Conservation (phyloP, 2,113 vertebrate genomes). For the Anolis carolinensis region DNA sequence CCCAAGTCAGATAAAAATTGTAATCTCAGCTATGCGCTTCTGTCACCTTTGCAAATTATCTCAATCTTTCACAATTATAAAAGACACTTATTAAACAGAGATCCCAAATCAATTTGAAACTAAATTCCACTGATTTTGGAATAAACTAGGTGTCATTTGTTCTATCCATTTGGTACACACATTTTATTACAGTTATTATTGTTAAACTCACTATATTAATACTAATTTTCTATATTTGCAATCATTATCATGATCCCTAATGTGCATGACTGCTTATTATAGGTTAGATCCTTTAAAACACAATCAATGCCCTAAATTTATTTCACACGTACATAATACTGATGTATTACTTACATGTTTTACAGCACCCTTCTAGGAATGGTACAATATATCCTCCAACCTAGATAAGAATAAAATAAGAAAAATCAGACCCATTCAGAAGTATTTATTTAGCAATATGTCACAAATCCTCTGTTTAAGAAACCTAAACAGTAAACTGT, state of each 20-base stretch:
- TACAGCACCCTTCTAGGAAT: slow-evolving; percentile 97
- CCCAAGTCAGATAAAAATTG: neutral
- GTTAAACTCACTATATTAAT: neutral
- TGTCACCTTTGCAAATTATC: neutral
- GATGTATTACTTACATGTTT: slow-evolving; percentile 88
- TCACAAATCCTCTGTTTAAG: neutral
- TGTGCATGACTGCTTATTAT: neutral
- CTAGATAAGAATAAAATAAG: slow-evolving; percentile 70
- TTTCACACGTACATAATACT: neutral
- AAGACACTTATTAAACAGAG: neutral
- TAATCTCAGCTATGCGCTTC: too few relatives aligned
- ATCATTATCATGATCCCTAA: too few relatives aligned
- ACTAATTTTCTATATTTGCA: neutral
- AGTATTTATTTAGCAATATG: neutral
- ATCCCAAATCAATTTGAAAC: neutral
- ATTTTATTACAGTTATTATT: neutral
- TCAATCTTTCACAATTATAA: neutral
- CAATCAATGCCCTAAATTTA: neutral
- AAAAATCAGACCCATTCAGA: neutral
- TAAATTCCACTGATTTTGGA: neutral
- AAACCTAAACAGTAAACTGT: neutral
- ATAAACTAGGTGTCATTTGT: neutral
- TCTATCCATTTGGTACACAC: neutral
- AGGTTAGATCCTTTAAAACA: neutral
- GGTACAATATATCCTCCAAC: slow-evolving; percentile 90